Evolutionary conservation across 2,888 invertebrate species (phyloP).

Genomic region (Nyleta sp.): DNA sequence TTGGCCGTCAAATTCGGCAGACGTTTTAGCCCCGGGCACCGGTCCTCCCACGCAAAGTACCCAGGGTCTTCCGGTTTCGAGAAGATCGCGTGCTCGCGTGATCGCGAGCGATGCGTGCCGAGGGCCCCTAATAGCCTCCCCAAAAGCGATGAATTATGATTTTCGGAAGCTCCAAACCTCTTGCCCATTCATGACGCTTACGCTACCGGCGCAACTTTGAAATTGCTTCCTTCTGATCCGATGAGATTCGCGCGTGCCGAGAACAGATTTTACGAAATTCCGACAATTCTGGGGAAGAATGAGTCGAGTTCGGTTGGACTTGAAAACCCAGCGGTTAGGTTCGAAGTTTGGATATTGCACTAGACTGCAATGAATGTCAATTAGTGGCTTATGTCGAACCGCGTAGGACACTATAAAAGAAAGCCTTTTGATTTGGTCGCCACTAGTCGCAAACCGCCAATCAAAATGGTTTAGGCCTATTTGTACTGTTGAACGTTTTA

Average conservation of each 20-base stretch:
- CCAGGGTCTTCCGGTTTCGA: slow-evolving; percentile 60
- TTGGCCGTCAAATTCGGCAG: slow-evolving; percentile 51
- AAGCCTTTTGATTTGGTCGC: background rate
- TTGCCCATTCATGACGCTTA: slow-evolving; percentile 54
- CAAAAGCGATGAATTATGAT: slow-evolving; percentile 71
- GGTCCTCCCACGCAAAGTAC: slow-evolving; percentile 56
- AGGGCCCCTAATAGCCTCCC: slow-evolving; percentile 57
- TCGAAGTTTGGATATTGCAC: too few species aligned
- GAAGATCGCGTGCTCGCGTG: slow-evolving; percentile 75
- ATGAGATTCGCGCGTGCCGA: too few species aligned
- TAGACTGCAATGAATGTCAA: too few species aligned
- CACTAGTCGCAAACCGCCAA: too few species aligned
- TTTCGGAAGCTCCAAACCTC: slow-evolving; percentile 72
- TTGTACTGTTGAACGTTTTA: slow-evolving; percentile 10
- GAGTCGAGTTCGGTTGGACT: too few species aligned
- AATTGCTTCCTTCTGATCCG: background rate
- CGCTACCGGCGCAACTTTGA: slow-evolving; percentile 31
- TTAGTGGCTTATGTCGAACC: too few species aligned
- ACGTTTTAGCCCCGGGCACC: slow-evolving; percentile 43
- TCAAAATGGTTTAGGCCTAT: slow-evolving; percentile 1
- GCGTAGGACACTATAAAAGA: too few species aligned
- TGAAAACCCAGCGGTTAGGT: too few species aligned
- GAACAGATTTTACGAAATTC: too few species aligned
- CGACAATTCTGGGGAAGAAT: too few species aligned
- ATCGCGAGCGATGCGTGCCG: slow-evolving; percentile 67